Percentiles rank a stretch among this genome's conserved stretches.
Conservation (phyloP, 2,888 invertebrate genomes). For the Ommatoiulus sabulosus region DNA sequence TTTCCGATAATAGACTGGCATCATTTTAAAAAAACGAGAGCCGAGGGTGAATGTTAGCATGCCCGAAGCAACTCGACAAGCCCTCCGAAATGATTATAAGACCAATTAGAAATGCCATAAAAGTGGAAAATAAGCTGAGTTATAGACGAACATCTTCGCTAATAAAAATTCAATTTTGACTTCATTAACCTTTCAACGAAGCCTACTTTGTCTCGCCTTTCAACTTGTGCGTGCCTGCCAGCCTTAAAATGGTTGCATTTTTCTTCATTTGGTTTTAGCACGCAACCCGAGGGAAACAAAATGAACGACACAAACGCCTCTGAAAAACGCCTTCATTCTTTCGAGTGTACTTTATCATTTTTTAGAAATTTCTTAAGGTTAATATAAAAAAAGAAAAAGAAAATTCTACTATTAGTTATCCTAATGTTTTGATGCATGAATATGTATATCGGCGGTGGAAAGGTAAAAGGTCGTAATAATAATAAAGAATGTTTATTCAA, state of each 20-base stretch:
- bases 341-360: no score
- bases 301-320: no score
- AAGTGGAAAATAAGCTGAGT: background rate
- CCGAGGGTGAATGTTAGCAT: background rate
- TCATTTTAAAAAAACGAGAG: background rate
- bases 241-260: background rate
- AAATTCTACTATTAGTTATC: no score
- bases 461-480: no score
- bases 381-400: no score
- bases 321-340: no score
- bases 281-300: background rate
- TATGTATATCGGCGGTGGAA: no score
- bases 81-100: background rate
- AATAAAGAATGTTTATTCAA: no score
- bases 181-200: constrained; percentile 28
- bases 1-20: constrained; percentile 6
- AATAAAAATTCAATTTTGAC: constrained; percentile 47
- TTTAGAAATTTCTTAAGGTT: no score
- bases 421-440: no score
- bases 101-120: constrained; percentile 14
- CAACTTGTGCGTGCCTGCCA: background rate
- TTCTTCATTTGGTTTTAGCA: background rate
- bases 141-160: background rate
- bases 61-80: background rate
- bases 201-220: background rate